Conservation (phyloP, 2,888 invertebrate genomes). For the Micropterix aruncella region DNA sequence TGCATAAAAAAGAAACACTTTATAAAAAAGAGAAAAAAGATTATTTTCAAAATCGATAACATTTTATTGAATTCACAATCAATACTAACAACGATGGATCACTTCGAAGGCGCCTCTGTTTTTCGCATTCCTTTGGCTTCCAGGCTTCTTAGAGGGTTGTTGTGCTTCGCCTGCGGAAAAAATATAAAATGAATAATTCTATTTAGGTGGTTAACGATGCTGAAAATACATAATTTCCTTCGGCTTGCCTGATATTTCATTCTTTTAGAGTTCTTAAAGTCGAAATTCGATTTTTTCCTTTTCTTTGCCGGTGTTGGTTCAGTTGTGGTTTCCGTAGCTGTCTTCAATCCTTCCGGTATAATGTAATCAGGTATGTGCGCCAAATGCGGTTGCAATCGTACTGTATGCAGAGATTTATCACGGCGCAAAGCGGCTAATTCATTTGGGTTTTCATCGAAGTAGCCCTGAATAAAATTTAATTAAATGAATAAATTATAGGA, state of each 20-base stretch:
- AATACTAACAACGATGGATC: slow-evolving; percentile 21
- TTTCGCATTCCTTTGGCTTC: slow-evolving; percentile 42
- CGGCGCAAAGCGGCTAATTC: slow-evolving; percentile 76
- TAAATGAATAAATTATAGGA: not conserved
- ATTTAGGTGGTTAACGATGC: too few species aligned
- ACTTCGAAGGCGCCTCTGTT: slow-evolving; percentile 15
- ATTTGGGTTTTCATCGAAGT: slow-evolving; percentile 84
- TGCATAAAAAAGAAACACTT: too few species aligned
- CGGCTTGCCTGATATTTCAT: slow-evolving; percentile 30
- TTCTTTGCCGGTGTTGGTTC: slow-evolving; percentile 19
- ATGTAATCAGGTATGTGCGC: slow-evolving; percentile 90
- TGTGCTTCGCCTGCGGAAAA: slow-evolving; percentile 43
- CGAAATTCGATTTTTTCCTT: slow-evolving; percentile 18
- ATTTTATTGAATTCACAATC: not conserved
- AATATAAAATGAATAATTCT: too few species aligned
- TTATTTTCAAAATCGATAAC: too few species aligned
- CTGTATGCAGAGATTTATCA: slow-evolving; percentile 75
- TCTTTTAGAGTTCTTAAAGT: slow-evolving; percentile 27
- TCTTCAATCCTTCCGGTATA: slow-evolving; percentile 60
- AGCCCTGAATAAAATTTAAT: slow-evolving; percentile 40
- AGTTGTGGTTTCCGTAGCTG: slow-evolving; percentile 15
- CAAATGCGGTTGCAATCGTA: slow-evolving; percentile 70
- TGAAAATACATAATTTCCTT: too few species aligned
- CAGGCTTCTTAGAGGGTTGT: slow-evolving; percentile 53
- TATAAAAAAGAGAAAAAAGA: too few species aligned